Evolutionary conservation across 2,888 invertebrate species (phyloP), one percentile per base, ranked within the genome.

Genomic region (Lacanobia wlatinum): DNA sequence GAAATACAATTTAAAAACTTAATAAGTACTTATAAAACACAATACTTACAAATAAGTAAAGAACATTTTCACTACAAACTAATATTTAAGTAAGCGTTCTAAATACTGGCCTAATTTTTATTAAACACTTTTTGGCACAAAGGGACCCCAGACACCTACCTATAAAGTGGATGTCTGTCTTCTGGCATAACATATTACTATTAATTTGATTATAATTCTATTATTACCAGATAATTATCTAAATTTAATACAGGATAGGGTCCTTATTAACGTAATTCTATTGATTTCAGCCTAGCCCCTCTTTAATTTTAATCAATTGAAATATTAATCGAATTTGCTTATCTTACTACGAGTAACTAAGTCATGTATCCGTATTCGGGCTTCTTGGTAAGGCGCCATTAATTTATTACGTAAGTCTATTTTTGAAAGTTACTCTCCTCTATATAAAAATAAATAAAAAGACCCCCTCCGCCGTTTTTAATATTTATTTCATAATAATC

Each of bases 101-200:
- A 23, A 38, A 63, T 23, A 67, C 23, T 53, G 52, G 10, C 52
- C 8, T n/a, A n/a, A 34, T 34, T 34, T 34, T 21, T 28, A 50
- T 40, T 50, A 43, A 65, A 43, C 3, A n/a, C 12, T 69, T 53
- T 52, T 65, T 69, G 52, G 66, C 66, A 65, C n/a, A 34, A 56
- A 34, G 18, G 9, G n/a, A 52, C 7, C 21, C 3, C 21, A 18
- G n/a, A n/a, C 4, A 5, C 6, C 0, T 46, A 16, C 4, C 28
- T 18, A 18, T 18, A 18, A 1, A 18, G 3, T 10, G 12, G 12
- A 2, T 12, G 12, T 10, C 12, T 34, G 43, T 43, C 43, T 43
- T 43, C 7, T 48, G 6, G 16, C 10, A 12, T 16, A 48, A 48
- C 16, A 46, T 16, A 46, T 46, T 46, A 14, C 46, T 48, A 16